phyloP scores from a whole-genome alignment of 92 coral and sea anemone species.

The Parazoanthus swiftii region DNA sequence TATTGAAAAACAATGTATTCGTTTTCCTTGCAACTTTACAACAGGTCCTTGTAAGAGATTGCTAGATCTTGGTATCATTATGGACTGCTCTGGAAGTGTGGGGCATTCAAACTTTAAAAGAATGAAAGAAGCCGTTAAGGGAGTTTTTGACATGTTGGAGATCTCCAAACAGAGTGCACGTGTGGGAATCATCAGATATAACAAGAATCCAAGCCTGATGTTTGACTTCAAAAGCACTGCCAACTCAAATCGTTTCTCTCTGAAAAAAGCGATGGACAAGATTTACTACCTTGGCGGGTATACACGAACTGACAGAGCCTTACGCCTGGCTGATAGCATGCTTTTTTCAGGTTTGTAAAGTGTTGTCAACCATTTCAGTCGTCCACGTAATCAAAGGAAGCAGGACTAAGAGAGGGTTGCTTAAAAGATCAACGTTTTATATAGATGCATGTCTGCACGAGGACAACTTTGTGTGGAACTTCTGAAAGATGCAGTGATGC shows the following conservation, averaged over 20 bases:
- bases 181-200: background rate
- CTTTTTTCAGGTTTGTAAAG: conserved; percentile 5
- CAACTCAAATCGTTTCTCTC: conserved; percentile 1
- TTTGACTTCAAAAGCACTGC: conserved; percentile 14
- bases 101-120: background rate
- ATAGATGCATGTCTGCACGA: too few species aligned
- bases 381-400: too few species aligned
- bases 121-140: background rate
- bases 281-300: conserved; percentile 18
- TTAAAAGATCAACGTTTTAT: too few species aligned
- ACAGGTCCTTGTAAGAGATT: background rate
- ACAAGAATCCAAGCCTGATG: background rate
- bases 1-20: too few species aligned
- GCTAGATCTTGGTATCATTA: conserved; percentile 14
- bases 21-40: background rate
- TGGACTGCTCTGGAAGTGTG: conserved; percentile 18
- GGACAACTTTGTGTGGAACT: too few species aligned
- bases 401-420: too few species aligned
- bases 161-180: conserved; percentile 10
- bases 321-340: background rate
- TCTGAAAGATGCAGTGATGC: too few species aligned
- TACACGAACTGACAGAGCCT: conserved; percentile 21
- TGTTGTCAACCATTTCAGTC: background rate
- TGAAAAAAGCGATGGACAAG: conserved; percentile 20
- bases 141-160: background rate